These are phyloP conservation scores for Erythrolamprus reginae DNA, from an alignment of 2,113 vertebrate species.

Conservation along the genomic window DNA sequence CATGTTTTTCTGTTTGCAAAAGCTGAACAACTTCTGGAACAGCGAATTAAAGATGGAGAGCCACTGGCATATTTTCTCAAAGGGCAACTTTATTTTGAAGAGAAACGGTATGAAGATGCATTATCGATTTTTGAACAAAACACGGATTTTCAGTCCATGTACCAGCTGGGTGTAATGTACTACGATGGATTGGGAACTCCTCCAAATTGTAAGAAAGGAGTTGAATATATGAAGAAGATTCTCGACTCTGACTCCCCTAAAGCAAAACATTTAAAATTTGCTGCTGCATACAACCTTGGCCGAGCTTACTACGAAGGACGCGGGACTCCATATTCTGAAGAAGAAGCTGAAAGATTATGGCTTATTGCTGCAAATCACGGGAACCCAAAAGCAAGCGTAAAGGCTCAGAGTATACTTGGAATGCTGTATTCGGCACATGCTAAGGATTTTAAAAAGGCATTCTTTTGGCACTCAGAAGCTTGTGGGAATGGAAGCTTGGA, in stretches of 20 bases:
- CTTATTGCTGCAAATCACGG: constrained; percentile 74
- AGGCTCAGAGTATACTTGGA: constrained; percentile 75
- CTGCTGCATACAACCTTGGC: constrained; percentile 79
- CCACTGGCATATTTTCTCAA: constrained; percentile 66
- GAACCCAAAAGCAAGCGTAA: constrained; percentile 75
- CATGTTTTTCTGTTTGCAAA: constrained; percentile 33
- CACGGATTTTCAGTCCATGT: constrained; percentile 72
- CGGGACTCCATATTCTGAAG: constrained; percentile 61
- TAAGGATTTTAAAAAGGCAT: constrained; percentile 74
- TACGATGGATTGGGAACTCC: constrained; percentile 77
- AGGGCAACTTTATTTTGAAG: constrained; percentile 74
- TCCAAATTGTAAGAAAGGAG: constrained; percentile 62
- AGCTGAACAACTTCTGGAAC: constrained; percentile 47
- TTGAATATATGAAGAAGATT: constrained; percentile 75
- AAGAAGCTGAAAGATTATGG: constrained; percentile 78
- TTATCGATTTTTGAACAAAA: constrained; percentile 71
- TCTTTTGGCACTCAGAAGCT: constrained; percentile 82
- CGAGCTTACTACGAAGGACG: constrained; percentile 73
- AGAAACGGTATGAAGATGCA: constrained; percentile 74
- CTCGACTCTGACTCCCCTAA: constrained; percentile 58
- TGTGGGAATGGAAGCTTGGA: constrained; percentile 79
- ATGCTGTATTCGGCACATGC: constrained; percentile 70
- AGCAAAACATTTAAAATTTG: constrained; percentile 68
- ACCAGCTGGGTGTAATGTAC: constrained; percentile 80
- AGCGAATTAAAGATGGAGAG: constrained; percentile 53